phyloP scores from a whole-genome alignment of 2,797 vertebrate species.

The Odontamblyopus lacepedii region DNA sequence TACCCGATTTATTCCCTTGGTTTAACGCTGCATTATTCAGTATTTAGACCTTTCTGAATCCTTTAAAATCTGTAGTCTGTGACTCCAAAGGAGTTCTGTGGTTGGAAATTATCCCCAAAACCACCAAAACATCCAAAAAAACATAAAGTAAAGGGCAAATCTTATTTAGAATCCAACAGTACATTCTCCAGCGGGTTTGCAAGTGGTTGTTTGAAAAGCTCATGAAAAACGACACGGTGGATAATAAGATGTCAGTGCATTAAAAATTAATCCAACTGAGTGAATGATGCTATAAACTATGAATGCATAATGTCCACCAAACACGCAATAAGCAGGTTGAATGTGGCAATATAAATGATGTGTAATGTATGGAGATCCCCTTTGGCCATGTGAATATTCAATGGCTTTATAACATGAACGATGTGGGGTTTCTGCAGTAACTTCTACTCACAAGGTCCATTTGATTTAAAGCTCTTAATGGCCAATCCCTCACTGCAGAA shows the following conservation, averaged over 20 bases:
- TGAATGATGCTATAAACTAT: constrained; percentile 7
- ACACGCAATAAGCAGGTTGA: constrained; percentile 7
- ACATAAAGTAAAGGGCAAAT: neutral
- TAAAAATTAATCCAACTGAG: neutral
- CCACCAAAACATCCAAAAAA: neutral
- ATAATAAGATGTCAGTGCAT: constrained; percentile 11
- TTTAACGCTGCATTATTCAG: neutral
- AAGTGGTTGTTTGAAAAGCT: constrained; percentile 10
- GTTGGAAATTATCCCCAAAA: neutral
- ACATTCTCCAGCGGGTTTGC: neutral
- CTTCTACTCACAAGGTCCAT: neutral
- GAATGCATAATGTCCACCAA: constrained; percentile 6
- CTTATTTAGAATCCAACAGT: neutral
- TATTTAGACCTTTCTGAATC: neutral
- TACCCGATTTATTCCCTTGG: neutral
- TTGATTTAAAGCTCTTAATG: constrained; percentile 3
- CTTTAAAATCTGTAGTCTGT: neutral
- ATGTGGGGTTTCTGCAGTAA: neutral
- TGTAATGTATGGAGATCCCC: constrained; percentile 6
- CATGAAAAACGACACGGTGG: constrained; percentile 4
- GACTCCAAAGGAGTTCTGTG: neutral
- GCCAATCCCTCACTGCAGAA: constrained; percentile 1
- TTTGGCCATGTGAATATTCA: constrained; percentile 3
- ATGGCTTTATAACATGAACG: neutral
- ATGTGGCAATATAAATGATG: neutral